Conservation (phyloP, 1,140 invertebrate species). For the Capitella teleta region DNA sequence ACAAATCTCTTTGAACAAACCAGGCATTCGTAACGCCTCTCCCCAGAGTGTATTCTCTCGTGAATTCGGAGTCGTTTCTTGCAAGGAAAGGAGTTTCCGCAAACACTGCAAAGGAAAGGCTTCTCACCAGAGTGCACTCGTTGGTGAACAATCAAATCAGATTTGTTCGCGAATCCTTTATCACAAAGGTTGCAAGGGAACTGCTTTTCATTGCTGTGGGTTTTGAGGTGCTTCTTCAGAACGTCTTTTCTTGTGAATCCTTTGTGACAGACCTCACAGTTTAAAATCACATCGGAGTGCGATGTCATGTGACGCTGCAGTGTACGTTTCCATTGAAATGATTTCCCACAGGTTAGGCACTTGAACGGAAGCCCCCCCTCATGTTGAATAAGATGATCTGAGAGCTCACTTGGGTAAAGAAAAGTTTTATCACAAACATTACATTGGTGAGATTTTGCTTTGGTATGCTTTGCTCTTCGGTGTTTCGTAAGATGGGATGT, state of each 20-base stretch:
- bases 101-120: constrained; percentile 19
- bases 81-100: constrained; percentile 46
- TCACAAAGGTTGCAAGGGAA: constrained; percentile 90
- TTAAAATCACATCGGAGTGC: constrained; percentile 94
- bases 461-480: too few species aligned
- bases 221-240: constrained; percentile 36
- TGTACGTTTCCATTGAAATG: constrained; percentile 2
- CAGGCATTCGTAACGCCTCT: constrained; percentile 58
- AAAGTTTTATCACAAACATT: too few species aligned
- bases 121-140: background rate
- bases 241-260: constrained; percentile 54
- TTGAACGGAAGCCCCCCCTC: too few species aligned
- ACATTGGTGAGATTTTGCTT: too few species aligned
- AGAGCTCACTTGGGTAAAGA: too few species aligned
- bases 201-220: constrained; percentile 72
- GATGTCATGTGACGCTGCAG: constrained; percentile 54
- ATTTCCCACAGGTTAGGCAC: constrained; percentile 8
- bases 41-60: constrained; percentile 48
- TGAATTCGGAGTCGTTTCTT: constrained; percentile 52
- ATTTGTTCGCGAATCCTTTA: constrained; percentile 88
- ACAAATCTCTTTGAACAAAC: constrained; percentile 56
- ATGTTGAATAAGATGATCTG: too few species aligned
- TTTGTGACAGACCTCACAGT: constrained; percentile 94
- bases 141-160: constrained; percentile 65
- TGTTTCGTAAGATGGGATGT: too few species aligned